Evolutionary conservation across 2,797 vertebrate species (phyloP).

Genomic region (Acrocephalus scirpaceus): DNA sequence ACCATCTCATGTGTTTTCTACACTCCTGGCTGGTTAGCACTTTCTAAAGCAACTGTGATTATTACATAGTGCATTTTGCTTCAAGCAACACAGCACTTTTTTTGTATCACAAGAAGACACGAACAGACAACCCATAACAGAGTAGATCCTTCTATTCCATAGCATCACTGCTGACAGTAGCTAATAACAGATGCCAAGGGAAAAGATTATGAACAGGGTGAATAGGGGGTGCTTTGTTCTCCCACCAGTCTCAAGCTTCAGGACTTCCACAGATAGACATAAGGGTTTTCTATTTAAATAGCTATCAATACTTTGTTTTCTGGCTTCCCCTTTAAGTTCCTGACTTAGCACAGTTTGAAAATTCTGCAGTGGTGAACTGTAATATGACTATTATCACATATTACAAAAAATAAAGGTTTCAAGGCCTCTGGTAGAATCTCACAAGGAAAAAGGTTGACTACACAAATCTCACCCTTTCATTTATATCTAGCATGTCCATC

Average conservation of each 20-base stretch:
- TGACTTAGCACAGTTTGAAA: background rate
- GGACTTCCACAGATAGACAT: background rate
- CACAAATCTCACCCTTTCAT: background rate
- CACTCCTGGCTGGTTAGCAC: background rate
- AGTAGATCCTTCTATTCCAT: background rate
- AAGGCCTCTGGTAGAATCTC: background rate
- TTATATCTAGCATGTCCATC: background rate
- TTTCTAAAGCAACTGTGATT: background rate
- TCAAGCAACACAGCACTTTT: background rate
- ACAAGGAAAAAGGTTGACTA: background rate
- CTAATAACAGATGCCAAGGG: background rate
- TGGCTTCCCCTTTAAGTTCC: background rate
- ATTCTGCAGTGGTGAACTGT: background rate
- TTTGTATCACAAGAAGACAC: background rate
- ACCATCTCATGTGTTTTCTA: background rate
- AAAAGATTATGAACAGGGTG: background rate
- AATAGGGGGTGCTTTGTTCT: background rate
- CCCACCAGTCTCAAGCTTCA: background rate
- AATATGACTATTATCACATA: background rate
- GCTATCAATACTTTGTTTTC: background rate
- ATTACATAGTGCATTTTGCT: background rate
- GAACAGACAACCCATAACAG: background rate
- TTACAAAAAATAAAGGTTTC: background rate
- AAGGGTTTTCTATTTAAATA: background rate
- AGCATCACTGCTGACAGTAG: background rate